Evolutionary conservation across 2,113 vertebrate genomes (phyloP), one percentile per base, ranked within the genome.

Genomic region (Leptobrachium ailaonicum): DNA sequence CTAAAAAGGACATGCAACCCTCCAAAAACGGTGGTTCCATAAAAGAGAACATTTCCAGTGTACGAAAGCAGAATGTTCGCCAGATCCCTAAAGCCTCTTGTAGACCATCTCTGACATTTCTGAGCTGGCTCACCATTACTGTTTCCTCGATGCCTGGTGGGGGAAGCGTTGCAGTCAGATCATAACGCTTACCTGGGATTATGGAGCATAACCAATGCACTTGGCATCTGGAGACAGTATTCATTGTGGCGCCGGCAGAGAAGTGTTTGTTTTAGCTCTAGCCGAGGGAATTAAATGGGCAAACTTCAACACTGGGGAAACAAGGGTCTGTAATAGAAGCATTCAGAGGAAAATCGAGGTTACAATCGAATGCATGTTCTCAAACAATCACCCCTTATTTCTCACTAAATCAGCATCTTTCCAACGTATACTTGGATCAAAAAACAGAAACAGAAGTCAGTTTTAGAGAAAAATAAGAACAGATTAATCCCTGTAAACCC

Each of bases 231-330:
- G 45, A 53, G 32, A 54, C 44, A 10, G 41, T 43, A 43, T 70
- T 77, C 76, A 77, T 45, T 60, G 50, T 43, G 66, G 66, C 62
- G 6, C 4, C 14, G 44, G 43, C 60, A 60, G 73, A 75, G 73
- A 66, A 75, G 66, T 44, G 66, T 70, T 77, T 60, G 54, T 68
- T 76, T 56, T 68, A 77, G 66, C 41, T 14, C 43, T n/a, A 77
- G 66, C 71, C 6, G 41, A 74, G 56, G 47, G 47, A 62, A 74
- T 62, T 58, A 43, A 63, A 41, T 2, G 20, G 66, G 41, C 10
- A 2, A 42, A 42, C 9, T 42, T 42, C 40, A 67, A 41, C 47
- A 32, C 47, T 45, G 43, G 13, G 47, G 12, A 8, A 70, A 77
- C 41, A 70, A 77, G 66, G 9, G 76, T n/a, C 53, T 70, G 41